Evolutionary conservation across 2,797 vertebrate genomes (phyloP).

Genomic region (Ambastaia sidthimunki): DNA sequence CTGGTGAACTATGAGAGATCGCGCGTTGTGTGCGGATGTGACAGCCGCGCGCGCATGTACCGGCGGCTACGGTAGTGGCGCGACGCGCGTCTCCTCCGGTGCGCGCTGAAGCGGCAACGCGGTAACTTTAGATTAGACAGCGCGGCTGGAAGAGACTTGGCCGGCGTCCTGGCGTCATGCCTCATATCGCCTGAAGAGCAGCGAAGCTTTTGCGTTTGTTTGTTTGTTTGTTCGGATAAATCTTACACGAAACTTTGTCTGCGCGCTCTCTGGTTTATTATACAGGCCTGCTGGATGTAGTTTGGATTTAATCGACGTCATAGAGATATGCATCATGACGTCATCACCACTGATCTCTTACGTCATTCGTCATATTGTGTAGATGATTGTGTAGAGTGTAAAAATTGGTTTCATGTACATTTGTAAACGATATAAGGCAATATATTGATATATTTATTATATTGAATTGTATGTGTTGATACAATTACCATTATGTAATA

Average conservation of each 20-base stretch:
- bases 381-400: too few relatives aligned
- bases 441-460: too few relatives aligned
- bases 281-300: too few relatives aligned
- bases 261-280: neutral
- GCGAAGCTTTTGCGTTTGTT: slow-evolving; percentile 16
- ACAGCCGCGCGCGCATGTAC: slow-evolving; percentile 49
- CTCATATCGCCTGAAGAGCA: slow-evolving; percentile 61
- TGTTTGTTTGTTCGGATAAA: slow-evolving; percentile 34
- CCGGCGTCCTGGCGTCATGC: slow-evolving; percentile 68
- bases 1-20: neutral
- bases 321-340: too few relatives aligned
- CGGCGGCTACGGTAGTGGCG: slow-evolving; percentile 54
- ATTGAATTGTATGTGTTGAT: too few relatives aligned
- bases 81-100: slow-evolving; percentile 55
- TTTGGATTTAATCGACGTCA: too few relatives aligned
- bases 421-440: too few relatives aligned
- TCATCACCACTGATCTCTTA: too few relatives aligned
- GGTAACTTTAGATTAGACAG: slow-evolving; percentile 73
- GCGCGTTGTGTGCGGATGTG: slow-evolving; percentile 44
- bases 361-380: too few relatives aligned
- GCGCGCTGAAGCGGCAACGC: slow-evolving; percentile 68
- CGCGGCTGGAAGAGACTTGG: slow-evolving; percentile 71
- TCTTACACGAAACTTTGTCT: slow-evolving; percentile 11
- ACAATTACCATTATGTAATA: too few relatives aligned
- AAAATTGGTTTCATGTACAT: too few relatives aligned